Base-by-base conservation (phyloP, 2,888 invertebrate species). In the Leptura quadrifasciata region DNA sequence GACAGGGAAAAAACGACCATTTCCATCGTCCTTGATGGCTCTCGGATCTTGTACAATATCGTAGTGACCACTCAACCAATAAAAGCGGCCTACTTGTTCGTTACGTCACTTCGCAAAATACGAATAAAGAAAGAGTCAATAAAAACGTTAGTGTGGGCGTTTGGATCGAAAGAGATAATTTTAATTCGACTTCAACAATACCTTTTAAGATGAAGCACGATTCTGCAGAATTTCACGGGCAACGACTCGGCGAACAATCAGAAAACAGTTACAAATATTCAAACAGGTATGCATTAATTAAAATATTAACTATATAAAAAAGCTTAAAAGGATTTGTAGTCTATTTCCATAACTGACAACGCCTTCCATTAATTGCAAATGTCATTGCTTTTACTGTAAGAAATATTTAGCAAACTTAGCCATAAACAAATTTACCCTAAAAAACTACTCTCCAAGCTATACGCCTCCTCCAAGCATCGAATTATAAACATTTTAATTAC, bases 61-160 rank as follows among this genome's bases (percentile, higher is more conserved):
- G 39, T 63, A 74, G 47, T 76, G 76, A 75, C 65, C 77, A 77
- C 69, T 72, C 78, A 74, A 78, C 78, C 79, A 78, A 61, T 70
- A 47, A 76, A 35, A 67, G 71, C 79, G 82, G 79, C 82, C 82
- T 82, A 82, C 81, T 81, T 82, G 76, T 52, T 55, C 54, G 75
- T 82, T 82, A 76, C 74, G 78, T 61, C 72, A 72, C n/a, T 6
- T 3, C 5, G 47, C 47, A 47, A 47, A 47, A 47, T 47, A 47
- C n/a, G 47, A n/a, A 31, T 31, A 31, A 47, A 47, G 4, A 47
- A n/a, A 47, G 47, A 47, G 47, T 47, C 47, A n/a, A 47, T 47
- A 47, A 47, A 12, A n/a, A 47, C n/a, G 15, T 47, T n/a, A n/a
- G 4, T 15, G 47, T 47, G 47, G 47, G 47, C 47, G 47, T 47